These are phyloP conservation scores for Trichogramma pretiosum DNA, from an alignment of 1,140 invertebrate genomes.

Conservation along the genomic window DNA sequence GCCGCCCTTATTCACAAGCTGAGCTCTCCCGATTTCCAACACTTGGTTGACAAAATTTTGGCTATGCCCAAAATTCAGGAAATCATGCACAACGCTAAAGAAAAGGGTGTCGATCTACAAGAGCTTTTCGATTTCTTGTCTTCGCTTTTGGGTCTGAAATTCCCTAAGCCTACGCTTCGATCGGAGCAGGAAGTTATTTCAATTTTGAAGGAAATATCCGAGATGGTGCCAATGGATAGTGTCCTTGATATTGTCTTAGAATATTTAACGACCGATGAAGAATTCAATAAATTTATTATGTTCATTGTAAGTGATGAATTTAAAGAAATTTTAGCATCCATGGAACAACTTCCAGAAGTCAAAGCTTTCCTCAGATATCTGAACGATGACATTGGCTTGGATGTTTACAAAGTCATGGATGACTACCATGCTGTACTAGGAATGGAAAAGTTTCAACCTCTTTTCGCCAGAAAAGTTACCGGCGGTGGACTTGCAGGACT, in stretches of 20 bases:
- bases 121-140: not conserved
- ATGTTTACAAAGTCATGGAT: constrained; percentile 18
- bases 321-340: not conserved
- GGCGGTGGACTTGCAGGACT: constrained; percentile 26
- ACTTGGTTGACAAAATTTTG: constrained; percentile 2
- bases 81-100: constrained; percentile 1
- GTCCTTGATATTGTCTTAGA: not conserved
- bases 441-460: not conserved
- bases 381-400: constrained; percentile 17
- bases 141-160: constrained; percentile 19
- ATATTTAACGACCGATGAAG: constrained; percentile 10
- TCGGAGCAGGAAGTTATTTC: constrained; percentile 10
- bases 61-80: not conserved
- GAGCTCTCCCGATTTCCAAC: constrained; percentile 20
- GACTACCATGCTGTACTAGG: constrained; percentile 16
- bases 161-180: not conserved
- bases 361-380: constrained; percentile 17
- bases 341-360: constrained; percentile 20
- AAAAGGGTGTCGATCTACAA: constrained; percentile 13
- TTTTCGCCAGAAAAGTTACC: not conserved
- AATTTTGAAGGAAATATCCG: constrained; percentile 4
- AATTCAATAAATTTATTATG: constrained; percentile 17
- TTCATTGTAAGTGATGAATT: constrained; percentile 21
- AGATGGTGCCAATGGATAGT: constrained; percentile 1
- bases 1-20: constrained; percentile 13